Percentiles rank a stretch among this genome's conserved stretches.
These are phyloP conservation scores for Glaucomys volans DNA, from an alignment of 2,113 vertebrate species.

Conservation along the genomic window DNA sequence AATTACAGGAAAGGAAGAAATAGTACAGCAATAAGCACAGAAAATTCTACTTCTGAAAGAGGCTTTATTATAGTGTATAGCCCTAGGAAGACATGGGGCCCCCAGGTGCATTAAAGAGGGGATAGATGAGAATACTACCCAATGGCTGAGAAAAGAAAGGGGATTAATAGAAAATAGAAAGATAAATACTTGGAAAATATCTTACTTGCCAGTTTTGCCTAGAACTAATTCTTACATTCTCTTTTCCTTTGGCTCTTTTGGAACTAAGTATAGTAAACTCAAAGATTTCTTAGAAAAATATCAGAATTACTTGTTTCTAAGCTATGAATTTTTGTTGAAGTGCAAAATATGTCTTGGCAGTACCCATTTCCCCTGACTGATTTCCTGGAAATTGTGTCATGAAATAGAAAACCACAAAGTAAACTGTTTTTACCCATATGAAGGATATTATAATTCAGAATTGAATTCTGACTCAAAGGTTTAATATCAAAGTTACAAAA, in stretches of 20 bases:
- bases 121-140: neutral
- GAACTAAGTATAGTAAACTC: conserved; percentile 19
- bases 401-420: conserved; percentile 68
- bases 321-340: conserved; percentile 62
- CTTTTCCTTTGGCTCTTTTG: neutral
- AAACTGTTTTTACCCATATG: conserved; percentile 52
- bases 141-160: neutral
- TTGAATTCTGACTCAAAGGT: conserved; percentile 36
- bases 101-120: neutral
- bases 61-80: neutral
- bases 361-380: neutral
- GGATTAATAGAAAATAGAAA: neutral
- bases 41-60: neutral
- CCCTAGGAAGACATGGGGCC: neutral
- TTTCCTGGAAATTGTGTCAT: conserved; percentile 74
- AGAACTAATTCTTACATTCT: neutral
- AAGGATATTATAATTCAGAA: conserved; percentile 60
- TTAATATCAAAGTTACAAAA: conserved; percentile 43
- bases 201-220: neutral
- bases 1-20: neutral
- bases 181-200: neutral
- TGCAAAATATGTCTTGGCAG: conserved; percentile 53
- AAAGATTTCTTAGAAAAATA: conserved; percentile 65
- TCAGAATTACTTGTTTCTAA: conserved; percentile 56
- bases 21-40: neutral